Conservation (phyloP, 2,888 invertebrate species). For the Protophormia terraenovae region DNA sequence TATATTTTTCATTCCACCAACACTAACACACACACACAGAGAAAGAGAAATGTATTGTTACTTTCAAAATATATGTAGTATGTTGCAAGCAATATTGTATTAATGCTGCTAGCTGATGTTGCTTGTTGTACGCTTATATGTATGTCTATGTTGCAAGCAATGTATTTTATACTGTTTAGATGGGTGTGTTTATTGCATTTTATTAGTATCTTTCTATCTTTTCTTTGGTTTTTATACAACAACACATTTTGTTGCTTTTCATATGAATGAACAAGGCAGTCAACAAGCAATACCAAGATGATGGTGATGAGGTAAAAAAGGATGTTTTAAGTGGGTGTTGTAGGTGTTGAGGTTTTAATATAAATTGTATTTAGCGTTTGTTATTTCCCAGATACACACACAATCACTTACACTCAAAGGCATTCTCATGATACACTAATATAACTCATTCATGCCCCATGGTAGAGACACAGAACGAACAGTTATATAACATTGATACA, state of each 20-base stretch:
- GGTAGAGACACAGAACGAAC: neutral
- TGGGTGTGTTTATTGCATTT: constrained; percentile 68
- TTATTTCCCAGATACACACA: constrained; percentile 17
- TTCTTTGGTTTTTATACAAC: constrained; percentile 47
- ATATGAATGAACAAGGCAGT: constrained; percentile 24
- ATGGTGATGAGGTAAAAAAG: neutral
- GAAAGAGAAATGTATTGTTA: neutral
- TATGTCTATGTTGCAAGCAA: no score
- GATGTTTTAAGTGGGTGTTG: constrained; percentile 39
- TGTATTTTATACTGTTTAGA: constrained; percentile 39
- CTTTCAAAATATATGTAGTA: neutral
- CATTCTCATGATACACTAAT: neutral
- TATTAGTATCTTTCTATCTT: constrained; percentile 65
- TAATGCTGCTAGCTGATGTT: constrained; percentile 2
- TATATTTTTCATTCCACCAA: neutral
- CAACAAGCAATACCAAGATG: no score
- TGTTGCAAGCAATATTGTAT: constrained; percentile 23
- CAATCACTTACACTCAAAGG: neutral
- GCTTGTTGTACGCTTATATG: constrained; percentile 5
- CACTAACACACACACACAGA: neutral
- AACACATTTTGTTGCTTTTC: constrained; percentile 42
- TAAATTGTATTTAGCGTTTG: constrained; percentile 43
- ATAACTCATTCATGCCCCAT: neutral
- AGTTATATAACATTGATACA: constrained; percentile 2
- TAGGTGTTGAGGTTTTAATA: constrained; percentile 64